Percentiles rank a stretch among this genome's conserved stretches.
phyloP scores from a whole-genome alignment of 2,113 vertebrate genomes.

The Neogale vison region DNA sequence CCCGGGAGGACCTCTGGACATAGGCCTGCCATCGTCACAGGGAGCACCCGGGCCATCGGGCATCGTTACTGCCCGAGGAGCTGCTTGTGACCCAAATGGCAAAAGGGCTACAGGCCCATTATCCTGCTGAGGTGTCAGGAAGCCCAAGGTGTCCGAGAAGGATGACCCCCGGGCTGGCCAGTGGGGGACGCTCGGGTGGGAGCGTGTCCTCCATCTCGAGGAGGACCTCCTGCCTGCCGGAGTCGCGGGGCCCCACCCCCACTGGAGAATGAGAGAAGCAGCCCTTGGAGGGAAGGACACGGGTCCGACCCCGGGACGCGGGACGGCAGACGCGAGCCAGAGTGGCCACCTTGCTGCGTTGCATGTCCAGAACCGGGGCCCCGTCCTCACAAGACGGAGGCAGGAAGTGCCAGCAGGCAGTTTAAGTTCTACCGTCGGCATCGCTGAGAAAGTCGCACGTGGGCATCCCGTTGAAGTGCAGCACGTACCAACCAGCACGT shows the following conservation, averaged over 20 bases:
- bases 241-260: neutral
- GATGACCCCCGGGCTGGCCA: rapidly evolving
- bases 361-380: neutral
- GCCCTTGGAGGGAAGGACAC: neutral
- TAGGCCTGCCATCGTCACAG: too few relatives aligned
- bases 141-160: neutral
- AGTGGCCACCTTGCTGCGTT: rapidly evolving
- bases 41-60: too few relatives aligned
- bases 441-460: neutral
- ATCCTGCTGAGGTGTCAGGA: rapidly evolving
- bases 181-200: rapidly evolving
- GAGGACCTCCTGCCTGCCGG: neutral
- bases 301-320: neutral
- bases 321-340: rapidly evolving
- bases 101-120: rapidly evolving
- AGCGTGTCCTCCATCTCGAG: rapidly evolving
- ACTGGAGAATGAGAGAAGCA: neutral
- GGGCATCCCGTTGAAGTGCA: conserved; percentile 58
- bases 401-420: neutral
- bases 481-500: neutral
- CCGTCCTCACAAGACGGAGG: rapidly evolving
- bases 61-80: neutral
- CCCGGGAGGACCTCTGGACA: too few relatives aligned
- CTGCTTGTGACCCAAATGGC: neutral
- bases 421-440: neutral